phyloP scores from a whole-genome alignment of 2,888 invertebrate species.

The Pseudococcus jackbeardsleyi region DNA sequence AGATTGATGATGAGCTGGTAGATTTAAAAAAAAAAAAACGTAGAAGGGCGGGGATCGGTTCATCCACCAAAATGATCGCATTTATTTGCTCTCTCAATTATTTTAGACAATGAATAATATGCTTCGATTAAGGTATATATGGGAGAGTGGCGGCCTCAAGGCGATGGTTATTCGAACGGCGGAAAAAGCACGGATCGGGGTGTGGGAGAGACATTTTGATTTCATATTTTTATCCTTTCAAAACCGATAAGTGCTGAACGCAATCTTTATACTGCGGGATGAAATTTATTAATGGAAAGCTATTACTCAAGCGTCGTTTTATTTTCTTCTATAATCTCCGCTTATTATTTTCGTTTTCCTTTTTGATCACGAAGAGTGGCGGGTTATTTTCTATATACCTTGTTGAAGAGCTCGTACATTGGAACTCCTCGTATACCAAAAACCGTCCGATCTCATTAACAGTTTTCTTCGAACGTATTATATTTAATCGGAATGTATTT shows the following conservation, averaged over 20 bases:
- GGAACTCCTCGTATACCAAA: neutral
- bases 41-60: slow-evolving; percentile 36
- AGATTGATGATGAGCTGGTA: slow-evolving; percentile 63
- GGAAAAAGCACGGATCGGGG: neutral
- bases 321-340: slow-evolving; percentile 59
- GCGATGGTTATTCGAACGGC: slow-evolving; percentile 39
- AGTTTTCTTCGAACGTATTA: slow-evolving; percentile 52
- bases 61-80: slow-evolving; percentile 66
- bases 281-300: slow-evolving; percentile 65
- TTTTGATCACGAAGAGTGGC: neutral
- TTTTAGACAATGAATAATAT: slow-evolving; percentile 67
- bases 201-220: slow-evolving; percentile 63
- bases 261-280: slow-evolving; percentile 61
- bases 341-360: slow-evolving; percentile 60
- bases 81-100: slow-evolving; percentile 67
- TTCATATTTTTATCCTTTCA: slow-evolving; percentile 57
- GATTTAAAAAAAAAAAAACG: too few relatives aligned
- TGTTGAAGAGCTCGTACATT: too few relatives aligned
- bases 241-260: slow-evolving; percentile 62
- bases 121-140: slow-evolving; percentile 65
- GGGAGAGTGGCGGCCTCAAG: slow-evolving; percentile 60
- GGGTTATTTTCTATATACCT: slow-evolving; percentile 21
- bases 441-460: slow-evolving; percentile 49
- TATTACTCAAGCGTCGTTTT: slow-evolving; percentile 61
- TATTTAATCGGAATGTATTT: slow-evolving; percentile 54